Evolutionary conservation across 2,113 vertebrate species (phyloP).

Genomic region (Amphiprion ocellaris): DNA sequence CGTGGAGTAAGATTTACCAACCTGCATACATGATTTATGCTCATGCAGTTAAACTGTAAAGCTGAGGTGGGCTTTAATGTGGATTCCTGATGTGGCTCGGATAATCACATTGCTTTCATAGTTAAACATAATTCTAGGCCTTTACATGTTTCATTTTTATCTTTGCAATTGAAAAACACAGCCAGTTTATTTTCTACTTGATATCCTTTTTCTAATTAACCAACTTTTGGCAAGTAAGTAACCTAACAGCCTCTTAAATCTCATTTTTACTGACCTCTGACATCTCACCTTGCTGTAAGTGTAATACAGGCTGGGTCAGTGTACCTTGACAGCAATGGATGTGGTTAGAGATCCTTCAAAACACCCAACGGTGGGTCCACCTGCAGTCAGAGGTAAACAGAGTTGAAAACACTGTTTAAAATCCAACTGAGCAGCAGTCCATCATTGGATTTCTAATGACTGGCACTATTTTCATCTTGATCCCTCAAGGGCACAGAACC

Average conservation of each 20-base stretch:
- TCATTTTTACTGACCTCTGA: background rate
- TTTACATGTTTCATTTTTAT: background rate
- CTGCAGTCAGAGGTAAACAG: background rate
- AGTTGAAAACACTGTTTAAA: background rate
- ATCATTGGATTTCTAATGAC: background rate
- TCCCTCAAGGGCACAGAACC: background rate
- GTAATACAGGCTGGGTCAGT: background rate
- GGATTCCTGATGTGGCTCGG: background rate
- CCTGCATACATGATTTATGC: background rate
- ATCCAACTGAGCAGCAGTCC: background rate
- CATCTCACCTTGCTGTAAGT: background rate
- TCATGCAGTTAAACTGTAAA: background rate
- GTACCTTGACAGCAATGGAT: background rate
- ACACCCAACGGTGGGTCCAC: too few species aligned
- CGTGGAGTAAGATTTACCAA: background rate
- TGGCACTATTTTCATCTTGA: background rate
- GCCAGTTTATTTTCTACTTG: too few species aligned
- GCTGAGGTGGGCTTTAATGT: background rate
- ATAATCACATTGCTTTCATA: background rate
- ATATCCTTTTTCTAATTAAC: too few species aligned
- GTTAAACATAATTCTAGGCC: background rate
- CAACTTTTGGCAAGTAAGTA: background rate
- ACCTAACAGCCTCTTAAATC: background rate
- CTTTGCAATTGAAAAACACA: background rate
- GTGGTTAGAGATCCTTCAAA: background rate